Base-by-base conservation (phyloP, 2,113 vertebrate species). In the Xiphias gladius region DNA sequence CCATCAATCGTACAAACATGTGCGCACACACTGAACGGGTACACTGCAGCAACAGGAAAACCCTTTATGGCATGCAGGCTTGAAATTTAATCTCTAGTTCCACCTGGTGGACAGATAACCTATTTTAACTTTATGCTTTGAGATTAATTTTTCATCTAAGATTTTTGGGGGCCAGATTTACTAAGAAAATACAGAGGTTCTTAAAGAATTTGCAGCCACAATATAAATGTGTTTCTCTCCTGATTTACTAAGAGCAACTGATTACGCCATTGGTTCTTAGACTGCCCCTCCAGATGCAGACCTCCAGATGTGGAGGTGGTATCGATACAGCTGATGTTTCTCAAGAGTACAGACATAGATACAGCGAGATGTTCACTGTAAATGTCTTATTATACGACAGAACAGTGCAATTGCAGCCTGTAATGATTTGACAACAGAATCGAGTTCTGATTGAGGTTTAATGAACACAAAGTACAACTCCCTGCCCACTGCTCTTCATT, bases 41-140 rank as follows among this genome's bases (percentile, higher is more conserved):
- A 3, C 63, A 91, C 86, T 91, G 86, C 89, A 88, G 88, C 84
- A 90, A 84, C 82, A 78, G 57, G 66, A 76, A 76, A 46, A 41
- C 11, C 72, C 79, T 68, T 24, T 72, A 54, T 48, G 37, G 63
- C 22, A 0, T 1, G 19, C 24, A 10, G 26, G 0, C 8, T 61
- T 28, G 12, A 59, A 62, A 37, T 55, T 46, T 28, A 48, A 57
- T 26, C 70, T 86, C 48, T 91, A 69, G 22, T 24, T 41, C 93
- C 92, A 85, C 83, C 92, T 89, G 77, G 73, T 94, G 92, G 86
- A 46, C 39, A 57, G 8, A 26, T 19, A 26, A 3, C 5, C 7
- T 12, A 28, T 4, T 39, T 22, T 32, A 12, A 24, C 14, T 50
- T 26, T 0, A 4, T 17, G 14, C 24, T 35, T 9, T 11, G 14